phyloP scores from a whole-genome alignment of 1,140 invertebrate species.

The Monomorium pharaonis region DNA sequence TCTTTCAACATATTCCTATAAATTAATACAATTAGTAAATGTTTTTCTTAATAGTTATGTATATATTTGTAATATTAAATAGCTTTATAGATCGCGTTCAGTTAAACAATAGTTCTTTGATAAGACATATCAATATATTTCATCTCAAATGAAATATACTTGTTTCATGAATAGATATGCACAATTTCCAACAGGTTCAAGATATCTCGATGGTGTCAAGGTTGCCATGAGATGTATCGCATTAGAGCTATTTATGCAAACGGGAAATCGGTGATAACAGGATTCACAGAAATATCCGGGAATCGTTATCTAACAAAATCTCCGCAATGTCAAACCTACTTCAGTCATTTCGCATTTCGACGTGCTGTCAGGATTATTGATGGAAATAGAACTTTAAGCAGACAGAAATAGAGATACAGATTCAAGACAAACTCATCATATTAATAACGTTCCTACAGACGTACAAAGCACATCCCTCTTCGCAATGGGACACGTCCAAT shows the following conservation, averaged over 20 bases:
- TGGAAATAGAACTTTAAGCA: conserved; percentile 9
- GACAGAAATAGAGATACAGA: conserved; percentile 17
- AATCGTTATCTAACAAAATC: conserved; percentile 28
- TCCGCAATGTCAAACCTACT: conserved; percentile 1
- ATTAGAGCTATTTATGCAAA: conserved; percentile 45
- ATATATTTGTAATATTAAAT: not conserved
- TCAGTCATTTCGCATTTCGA: conserved; percentile 19
- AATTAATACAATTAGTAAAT: not conserved
- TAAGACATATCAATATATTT: not conserved
- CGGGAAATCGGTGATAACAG: conserved; percentile 43
- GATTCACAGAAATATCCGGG: conserved; percentile 49
- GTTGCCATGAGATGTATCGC: conserved; percentile 14
- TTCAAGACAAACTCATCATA: conserved; percentile 12
- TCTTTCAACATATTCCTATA: not conserved
- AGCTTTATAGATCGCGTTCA: not conserved
- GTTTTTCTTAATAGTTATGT: not conserved
- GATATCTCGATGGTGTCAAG: conserved; percentile 10
- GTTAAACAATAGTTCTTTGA: not conserved
- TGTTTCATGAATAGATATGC: not conserved
- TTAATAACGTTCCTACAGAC: conserved; percentile 7
- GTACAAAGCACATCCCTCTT: not conserved
- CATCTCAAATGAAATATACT: not conserved
- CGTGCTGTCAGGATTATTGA: conserved; percentile 50
- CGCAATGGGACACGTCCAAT: not conserved
- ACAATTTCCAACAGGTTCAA: conserved; percentile 2